Percentiles rank a stretch among this genome's conserved stretches.
Conservation (phyloP, 2,888 invertebrate species). For the Archaeoteleia sp. region DNA sequence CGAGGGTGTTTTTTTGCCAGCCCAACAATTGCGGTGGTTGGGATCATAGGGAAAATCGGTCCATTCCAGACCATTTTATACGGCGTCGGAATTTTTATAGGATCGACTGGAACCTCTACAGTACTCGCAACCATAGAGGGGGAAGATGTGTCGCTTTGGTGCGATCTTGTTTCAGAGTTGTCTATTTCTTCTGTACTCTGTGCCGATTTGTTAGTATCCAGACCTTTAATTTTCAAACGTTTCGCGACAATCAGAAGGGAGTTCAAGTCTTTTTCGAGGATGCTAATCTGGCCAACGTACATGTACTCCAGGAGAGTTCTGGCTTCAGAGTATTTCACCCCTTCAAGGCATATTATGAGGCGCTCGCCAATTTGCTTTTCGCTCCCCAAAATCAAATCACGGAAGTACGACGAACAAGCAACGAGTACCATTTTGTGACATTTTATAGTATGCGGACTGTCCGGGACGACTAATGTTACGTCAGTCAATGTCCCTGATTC, state of each 20-base stretch:
- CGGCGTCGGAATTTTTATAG: too few species aligned
- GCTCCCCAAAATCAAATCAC: not conserved
- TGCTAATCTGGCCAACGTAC: not conserved
- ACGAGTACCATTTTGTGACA: slow-evolving; percentile 7
- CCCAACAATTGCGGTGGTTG: too few species aligned
- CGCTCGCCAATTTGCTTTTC: not conserved
- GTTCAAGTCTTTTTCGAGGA: not conserved
- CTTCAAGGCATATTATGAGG: slow-evolving; percentile 2
- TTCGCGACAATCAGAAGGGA: not conserved
- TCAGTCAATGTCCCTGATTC: not conserved
- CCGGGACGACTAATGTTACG: not conserved
- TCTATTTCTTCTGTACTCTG: too few species aligned
- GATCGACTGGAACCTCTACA: too few species aligned
- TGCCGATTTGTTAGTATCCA: too few species aligned
- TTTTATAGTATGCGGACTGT: not conserved
- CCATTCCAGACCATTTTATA: too few species aligned
- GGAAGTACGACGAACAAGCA: slow-evolving; percentile 4
- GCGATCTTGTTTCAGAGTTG: too few species aligned
- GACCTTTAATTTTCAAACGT: not conserved
- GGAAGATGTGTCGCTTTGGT: too few species aligned
- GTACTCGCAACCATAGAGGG: too few species aligned
- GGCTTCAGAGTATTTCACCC: not conserved
- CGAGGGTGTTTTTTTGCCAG: too few species aligned
- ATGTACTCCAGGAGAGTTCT: not conserved
- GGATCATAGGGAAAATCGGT: too few species aligned